Conservation (phyloP, 2,888 invertebrate genomes). For the Drosophila borborema region DNA sequence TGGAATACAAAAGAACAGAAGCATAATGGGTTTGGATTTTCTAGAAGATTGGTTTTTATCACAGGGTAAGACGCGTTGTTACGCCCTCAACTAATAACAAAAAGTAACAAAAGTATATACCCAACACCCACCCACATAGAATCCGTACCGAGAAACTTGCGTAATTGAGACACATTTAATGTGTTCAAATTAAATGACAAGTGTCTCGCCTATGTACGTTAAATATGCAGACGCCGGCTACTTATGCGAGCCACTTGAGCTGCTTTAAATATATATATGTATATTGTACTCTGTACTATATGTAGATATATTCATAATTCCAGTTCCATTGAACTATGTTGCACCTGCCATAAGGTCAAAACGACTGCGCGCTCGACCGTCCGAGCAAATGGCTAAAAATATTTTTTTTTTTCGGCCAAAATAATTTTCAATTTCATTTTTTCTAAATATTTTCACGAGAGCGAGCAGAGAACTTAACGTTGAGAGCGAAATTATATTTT, state of each 20-base stretch:
- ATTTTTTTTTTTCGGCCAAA: constrained; percentile 63
- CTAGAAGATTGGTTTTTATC: constrained; percentile 85
- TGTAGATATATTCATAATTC: constrained; percentile 53
- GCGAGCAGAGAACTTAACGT: constrained; percentile 14
- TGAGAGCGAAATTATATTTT: constrained; percentile 19
- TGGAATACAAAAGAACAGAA: constrained; percentile 42
- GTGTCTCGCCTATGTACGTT: constrained; percentile 3
- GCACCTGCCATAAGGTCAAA: constrained; percentile 76
- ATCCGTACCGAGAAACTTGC: constrained; percentile 55
- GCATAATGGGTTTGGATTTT: constrained; percentile 83
- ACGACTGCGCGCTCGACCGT: constrained; percentile 37
- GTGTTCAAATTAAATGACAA: constrained; percentile 30
- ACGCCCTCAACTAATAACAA: constrained; percentile 10
- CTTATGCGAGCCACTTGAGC: constrained; percentile 12
- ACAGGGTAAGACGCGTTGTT: constrained; percentile 80
- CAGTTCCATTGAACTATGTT: constrained; percentile 73
- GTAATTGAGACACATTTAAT: constrained; percentile 65
- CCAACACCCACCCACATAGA: constrained; percentile 13
- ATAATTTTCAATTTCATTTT: constrained; percentile 71
- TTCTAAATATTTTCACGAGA: constrained; percentile 36
- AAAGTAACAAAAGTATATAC: background rate
- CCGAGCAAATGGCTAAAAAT: constrained; percentile 66
- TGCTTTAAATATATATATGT: background rate
- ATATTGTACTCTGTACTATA: background rate
- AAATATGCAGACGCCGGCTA: constrained; percentile 29